These are phyloP conservation scores for Caenorhabditis tropicalis DNA, from an alignment of 1,140 invertebrate species.

Conservation along the genomic window DNA sequence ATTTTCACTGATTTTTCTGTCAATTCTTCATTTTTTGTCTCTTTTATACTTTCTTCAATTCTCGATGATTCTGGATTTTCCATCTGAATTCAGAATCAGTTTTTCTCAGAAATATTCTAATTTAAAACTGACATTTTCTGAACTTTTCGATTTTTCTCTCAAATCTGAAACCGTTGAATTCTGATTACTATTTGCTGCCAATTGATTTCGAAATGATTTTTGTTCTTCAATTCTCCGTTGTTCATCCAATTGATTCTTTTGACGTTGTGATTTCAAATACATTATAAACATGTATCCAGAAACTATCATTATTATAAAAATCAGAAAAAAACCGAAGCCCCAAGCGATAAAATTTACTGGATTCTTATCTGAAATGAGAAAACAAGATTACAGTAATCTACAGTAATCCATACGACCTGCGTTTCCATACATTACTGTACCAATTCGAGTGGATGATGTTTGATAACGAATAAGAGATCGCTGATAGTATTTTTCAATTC, in stretches of 20 bases:
- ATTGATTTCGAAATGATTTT: background rate
- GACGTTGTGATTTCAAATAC: background rate
- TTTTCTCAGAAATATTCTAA: background rate
- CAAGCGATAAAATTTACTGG: background rate
- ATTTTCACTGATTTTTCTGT: background rate
- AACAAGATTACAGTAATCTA: background rate
- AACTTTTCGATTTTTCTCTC: no score
- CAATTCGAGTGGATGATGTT: slow-evolving; percentile 38
- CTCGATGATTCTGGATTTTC: background rate
- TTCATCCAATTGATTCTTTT: background rate
- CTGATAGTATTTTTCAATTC: background rate
- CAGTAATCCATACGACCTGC: background rate
- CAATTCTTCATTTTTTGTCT: background rate
- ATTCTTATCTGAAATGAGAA: background rate
- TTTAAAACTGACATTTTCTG: background rate
- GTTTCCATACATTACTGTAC: background rate
- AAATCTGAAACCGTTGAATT: background rate
- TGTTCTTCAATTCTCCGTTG: background rate
- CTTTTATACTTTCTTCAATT: background rate
- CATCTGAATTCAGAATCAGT: background rate
- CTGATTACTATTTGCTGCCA: background rate
- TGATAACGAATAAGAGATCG: background rate
- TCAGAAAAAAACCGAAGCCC: background rate
- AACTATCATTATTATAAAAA: background rate
- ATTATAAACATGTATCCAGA: background rate